A percentile compares a stretch with the other conserved stretches of the same genome.
Conservation (phyloP, 2,888 invertebrate species). For the Trissolcus japonicus region DNA sequence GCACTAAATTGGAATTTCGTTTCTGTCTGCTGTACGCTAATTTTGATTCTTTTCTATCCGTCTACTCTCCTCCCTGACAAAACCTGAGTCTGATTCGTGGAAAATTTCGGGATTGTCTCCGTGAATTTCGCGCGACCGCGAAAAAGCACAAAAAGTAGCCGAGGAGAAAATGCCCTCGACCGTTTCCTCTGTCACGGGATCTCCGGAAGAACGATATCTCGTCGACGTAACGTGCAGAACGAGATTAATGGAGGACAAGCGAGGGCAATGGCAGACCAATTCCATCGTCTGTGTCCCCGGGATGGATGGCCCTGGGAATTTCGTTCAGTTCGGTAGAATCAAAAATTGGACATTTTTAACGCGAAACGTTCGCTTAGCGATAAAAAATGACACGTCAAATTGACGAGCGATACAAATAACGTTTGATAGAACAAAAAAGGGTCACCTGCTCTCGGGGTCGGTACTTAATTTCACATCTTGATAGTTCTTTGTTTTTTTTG, state of each 20-base stretch:
- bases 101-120: constrained; percentile 46
- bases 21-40: too few relatives aligned
- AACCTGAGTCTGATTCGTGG: constrained; percentile 31
- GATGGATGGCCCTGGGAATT: constrained; percentile 39
- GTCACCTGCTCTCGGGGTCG: background rate
- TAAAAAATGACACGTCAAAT: constrained; percentile 34
- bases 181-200: constrained; percentile 49
- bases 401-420: constrained; percentile 1
- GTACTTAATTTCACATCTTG: too few relatives aligned
- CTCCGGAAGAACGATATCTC: constrained; percentile 55
- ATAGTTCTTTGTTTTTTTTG: too few relatives aligned
- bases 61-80: constrained; percentile 1
- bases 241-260: constrained; percentile 53
- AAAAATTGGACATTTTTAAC: constrained; percentile 39
- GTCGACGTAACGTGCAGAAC: constrained; percentile 51
- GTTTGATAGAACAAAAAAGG: background rate
- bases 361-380: constrained; percentile 17
- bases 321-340: constrained; percentile 40
- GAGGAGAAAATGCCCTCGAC: constrained; percentile 37
- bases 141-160: constrained; percentile 46
- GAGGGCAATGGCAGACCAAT: constrained; percentile 36
- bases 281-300: constrained; percentile 2
- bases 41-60: too few relatives aligned
- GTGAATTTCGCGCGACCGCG: constrained; percentile 27
- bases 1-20: too few relatives aligned